phyloP scores from a whole-genome alignment of 2,113 vertebrate genomes.

The Tachysurus fulvidraco region DNA sequence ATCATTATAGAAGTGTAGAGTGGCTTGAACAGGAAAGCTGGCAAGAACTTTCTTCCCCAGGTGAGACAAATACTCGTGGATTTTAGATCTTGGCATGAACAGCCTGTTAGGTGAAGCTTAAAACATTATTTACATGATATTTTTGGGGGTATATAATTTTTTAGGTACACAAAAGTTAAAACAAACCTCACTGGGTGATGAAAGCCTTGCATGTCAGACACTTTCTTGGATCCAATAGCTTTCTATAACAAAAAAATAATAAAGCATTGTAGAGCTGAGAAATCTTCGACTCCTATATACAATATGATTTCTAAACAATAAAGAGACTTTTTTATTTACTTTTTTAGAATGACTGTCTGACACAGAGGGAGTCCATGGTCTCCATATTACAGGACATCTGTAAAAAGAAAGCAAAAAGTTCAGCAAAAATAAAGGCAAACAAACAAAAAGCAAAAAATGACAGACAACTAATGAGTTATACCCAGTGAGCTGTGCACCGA shows the following conservation, averaged over 20 bases:
- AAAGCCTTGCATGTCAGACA: slow-evolving; percentile 71
- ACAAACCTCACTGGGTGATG: slow-evolving; percentile 80
- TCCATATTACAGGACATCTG: slow-evolving; percentile 55
- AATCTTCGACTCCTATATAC: neutral
- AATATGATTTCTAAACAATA: neutral
- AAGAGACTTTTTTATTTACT: slow-evolving; percentile 41
- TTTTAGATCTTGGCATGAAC: slow-evolving; percentile 78
- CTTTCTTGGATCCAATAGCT: neutral
- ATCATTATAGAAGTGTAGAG: slow-evolving; percentile 82
- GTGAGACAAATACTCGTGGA: slow-evolving; percentile 70
- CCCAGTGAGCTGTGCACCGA: slow-evolving; percentile 20
- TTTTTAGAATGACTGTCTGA: slow-evolving; percentile 39
- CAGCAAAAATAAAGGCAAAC: too few species aligned
- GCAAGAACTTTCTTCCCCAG: slow-evolving; percentile 74
- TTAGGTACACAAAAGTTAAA: neutral
- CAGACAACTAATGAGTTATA: neutral
- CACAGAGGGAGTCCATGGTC: slow-evolving; percentile 53
- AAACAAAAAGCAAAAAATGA: neutral
- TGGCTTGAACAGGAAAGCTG: slow-evolving; percentile 81
- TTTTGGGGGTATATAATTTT: neutral
- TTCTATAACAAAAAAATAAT: slow-evolving; percentile 26
- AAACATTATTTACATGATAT: neutral
- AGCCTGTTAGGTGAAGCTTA: slow-evolving; percentile 65
- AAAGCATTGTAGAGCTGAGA: neutral
- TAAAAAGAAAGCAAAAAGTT: neutral